A percentile compares a stretch with the other conserved stretches of the same genome.
phyloP scores from a whole-genome alignment of 1,140 invertebrate species.

The Anoplophora glabripennis region DNA sequence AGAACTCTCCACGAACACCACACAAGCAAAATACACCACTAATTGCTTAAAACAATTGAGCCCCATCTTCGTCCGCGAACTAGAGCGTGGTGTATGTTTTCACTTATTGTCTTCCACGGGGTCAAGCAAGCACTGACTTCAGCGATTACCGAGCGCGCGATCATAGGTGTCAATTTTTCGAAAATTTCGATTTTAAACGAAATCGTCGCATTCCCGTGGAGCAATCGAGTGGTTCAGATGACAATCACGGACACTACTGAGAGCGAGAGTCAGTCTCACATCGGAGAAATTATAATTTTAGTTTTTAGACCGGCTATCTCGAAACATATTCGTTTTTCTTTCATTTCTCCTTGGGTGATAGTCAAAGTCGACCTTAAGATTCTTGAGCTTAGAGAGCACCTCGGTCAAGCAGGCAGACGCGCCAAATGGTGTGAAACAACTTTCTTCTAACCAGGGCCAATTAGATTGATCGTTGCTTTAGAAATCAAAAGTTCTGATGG shows the following conservation, averaged over 20 bases:
- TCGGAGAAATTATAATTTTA: slow-evolving; percentile 40
- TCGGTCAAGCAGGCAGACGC: not conserved
- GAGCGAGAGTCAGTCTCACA: slow-evolving; percentile 31
- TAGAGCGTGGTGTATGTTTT: slow-evolving; percentile 39
- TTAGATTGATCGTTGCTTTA: not conserved
- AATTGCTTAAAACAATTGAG: slow-evolving; percentile 39
- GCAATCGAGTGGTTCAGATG: slow-evolving; percentile 6
- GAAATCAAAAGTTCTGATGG: slow-evolving; percentile 8
- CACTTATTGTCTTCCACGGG: slow-evolving; percentile 30
- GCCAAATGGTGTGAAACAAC: slow-evolving; percentile 16
- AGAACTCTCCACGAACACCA: slow-evolving; percentile 33
- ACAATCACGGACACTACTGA: slow-evolving; percentile 36
- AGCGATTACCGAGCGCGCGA: slow-evolving; percentile 2
- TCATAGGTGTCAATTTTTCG: slow-evolving; percentile 10
- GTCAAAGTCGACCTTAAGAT: slow-evolving; percentile 7
- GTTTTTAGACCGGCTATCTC: slow-evolving; percentile 38
- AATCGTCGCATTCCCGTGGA: too few relatives aligned
- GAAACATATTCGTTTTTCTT: slow-evolving; percentile 27
- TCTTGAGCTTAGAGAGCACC: not conserved
- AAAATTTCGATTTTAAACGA: not conserved
- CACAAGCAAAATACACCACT: slow-evolving; percentile 35
- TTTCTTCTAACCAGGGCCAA: slow-evolving; percentile 22
- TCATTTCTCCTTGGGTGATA: slow-evolving; percentile 35
- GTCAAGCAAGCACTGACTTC: not conserved
- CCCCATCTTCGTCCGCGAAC: slow-evolving; percentile 41